Base-by-base conservation (phyloP, 2,797 vertebrate species). In the Cottoperca gobio region DNA sequence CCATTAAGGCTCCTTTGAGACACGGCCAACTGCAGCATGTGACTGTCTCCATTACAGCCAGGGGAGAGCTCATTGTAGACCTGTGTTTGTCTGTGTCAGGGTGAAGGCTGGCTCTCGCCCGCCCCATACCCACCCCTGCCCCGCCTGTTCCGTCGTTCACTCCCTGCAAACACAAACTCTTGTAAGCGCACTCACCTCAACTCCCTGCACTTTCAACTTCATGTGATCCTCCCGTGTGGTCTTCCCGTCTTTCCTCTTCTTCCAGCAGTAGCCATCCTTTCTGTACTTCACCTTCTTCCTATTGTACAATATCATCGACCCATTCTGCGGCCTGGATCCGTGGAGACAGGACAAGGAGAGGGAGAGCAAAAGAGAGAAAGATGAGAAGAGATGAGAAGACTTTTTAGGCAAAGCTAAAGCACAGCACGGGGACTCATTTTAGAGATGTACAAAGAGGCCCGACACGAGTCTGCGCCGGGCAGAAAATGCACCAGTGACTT, bases 211-310 rank as follows among this genome's bases (percentile, higher is more conserved):
- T 92, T 99, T 99, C 90, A 99, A 95, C 80, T 99, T 99, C 98
- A 99, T 99, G 95, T 99, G 98, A 96, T 99, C 98, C 93, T 99
- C 98, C 85, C 98, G 90, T 63, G 98, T 99, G 64, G 98, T 99
- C 91, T 99, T 99, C 79, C 98, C 98, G 0, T 99, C 98, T 97
- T 99, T 99, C 94, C 98, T 95, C 94, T 99, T 99, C 91, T 99
- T 99, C 97, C 98, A 99, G 95, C 98, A 99, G 94, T 99, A 99
- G 86, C 98, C 98, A 89, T 99, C 98, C 90, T 99, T 99, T 95
- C 98, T 96, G 95, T 99, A 99, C 91, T 99, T 99, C 94, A 99
- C 98, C 92, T 99, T 99, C 97, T 99, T 99, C 95, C 98, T 97
- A 90, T 99, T 99, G 96, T 99, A 99, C 90, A 99, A 95, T 90